Evolutionary conservation across 1,140 invertebrate genomes (phyloP).

Genomic region (Notospermus geniculatus): DNA sequence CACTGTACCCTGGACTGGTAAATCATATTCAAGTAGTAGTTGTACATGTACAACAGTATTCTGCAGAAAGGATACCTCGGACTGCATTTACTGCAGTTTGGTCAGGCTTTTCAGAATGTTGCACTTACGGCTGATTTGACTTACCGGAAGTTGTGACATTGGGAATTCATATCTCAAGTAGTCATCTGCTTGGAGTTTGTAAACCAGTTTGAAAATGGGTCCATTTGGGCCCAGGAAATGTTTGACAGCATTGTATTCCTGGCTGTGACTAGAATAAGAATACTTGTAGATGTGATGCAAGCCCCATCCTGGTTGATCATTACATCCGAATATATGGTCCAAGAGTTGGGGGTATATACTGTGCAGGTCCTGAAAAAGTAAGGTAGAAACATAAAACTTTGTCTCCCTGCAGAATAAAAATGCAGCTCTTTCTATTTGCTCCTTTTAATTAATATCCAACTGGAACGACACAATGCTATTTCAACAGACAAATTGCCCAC

Average conservation of each 20-base stretch:
- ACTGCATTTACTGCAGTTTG: too few species aligned
- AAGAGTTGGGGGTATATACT: slow-evolving; percentile 69
- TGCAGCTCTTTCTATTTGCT: too few species aligned
- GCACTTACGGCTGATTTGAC: too few species aligned
- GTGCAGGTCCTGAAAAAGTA: slow-evolving; percentile 61
- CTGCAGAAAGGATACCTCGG: too few species aligned
- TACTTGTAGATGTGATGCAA: slow-evolving; percentile 66
- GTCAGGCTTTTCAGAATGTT: too few species aligned
- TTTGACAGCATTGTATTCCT: slow-evolving; percentile 70
- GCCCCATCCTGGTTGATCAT: slow-evolving; percentile 70
- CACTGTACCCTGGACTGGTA: too few species aligned
- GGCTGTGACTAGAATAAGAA: slow-evolving; percentile 46
- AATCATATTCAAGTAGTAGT: too few species aligned
- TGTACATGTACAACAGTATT: slow-evolving; percentile 6
- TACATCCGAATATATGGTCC: slow-evolving; percentile 73
- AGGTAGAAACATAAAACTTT: too few species aligned
- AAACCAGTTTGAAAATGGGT: slow-evolving; percentile 76
- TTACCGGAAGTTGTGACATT: slow-evolving; percentile 75
- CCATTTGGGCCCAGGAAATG: slow-evolving; percentile 78
- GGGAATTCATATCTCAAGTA: slow-evolving; percentile 81
- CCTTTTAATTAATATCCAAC: too few species aligned
- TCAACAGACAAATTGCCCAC: too few species aligned
- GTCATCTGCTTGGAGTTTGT: slow-evolving; percentile 76
- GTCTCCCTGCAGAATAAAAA: too few species aligned
- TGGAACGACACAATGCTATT: background rate